Conservation (phyloP, 2,797 vertebrate species). For the Microhierax caerulescens region DNA sequence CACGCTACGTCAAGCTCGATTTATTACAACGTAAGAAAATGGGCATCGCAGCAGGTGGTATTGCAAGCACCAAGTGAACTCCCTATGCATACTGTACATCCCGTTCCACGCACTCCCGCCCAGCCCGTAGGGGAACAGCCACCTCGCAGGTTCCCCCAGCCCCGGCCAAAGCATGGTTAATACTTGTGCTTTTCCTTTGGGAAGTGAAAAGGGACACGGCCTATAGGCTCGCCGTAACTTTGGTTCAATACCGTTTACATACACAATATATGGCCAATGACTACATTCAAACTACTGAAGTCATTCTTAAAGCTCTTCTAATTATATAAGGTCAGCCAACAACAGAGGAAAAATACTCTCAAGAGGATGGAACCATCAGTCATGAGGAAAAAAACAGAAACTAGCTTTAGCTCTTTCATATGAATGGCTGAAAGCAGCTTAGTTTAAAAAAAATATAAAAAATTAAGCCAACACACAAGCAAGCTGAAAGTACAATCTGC, state of each 20-base stretch:
- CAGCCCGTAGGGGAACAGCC: neutral
- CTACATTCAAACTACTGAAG: neutral
- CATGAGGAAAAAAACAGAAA: fast-evolving
- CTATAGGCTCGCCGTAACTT: no score
- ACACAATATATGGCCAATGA: neutral
- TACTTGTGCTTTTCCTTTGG: neutral
- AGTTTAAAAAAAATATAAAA: neutral
- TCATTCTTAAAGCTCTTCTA: slow-evolving; percentile 3
- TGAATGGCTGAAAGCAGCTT: neutral
- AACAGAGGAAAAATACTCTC: neutral
- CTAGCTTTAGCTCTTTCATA: neutral
- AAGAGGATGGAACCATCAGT: neutral
- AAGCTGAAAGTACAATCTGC: neutral
- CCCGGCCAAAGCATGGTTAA: neutral
- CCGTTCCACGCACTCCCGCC: fast-evolving
- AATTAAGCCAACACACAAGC: neutral
- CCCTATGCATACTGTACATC: neutral
- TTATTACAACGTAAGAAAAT: slow-evolving; percentile 8
- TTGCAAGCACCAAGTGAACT: neutral
- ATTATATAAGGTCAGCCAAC: neutral
- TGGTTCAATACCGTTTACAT: neutral
- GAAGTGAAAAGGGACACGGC: neutral
- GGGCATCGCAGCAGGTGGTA: neutral
- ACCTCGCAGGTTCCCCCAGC: neutral
- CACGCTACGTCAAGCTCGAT: neutral